These are phyloP conservation scores for Coleophora flavipennella DNA, from an alignment of 2,888 invertebrate species.

Conservation along the genomic window DNA sequence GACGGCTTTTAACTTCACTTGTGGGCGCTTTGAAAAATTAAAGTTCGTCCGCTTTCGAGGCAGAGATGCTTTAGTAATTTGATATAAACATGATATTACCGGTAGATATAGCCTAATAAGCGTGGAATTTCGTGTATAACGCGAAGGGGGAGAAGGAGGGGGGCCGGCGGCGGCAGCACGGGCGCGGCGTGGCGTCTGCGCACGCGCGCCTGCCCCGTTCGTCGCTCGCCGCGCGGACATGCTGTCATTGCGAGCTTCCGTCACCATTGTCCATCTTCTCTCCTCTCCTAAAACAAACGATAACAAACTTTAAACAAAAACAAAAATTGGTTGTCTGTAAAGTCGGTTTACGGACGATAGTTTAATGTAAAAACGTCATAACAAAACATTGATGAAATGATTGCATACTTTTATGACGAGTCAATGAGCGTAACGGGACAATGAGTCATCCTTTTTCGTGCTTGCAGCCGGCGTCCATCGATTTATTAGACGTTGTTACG, in stretches of 20 bases:
- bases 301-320: constrained; percentile 1
- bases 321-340: too few relatives aligned
- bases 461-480: too few relatives aligned
- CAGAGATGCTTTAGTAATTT: constrained; percentile 33
- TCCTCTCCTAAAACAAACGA: constrained; percentile 61
- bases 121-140: constrained; percentile 41
- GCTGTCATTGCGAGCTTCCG: constrained; percentile 59
- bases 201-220: constrained; percentile 36
- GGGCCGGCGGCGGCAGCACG: constrained; percentile 17
- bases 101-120: constrained; percentile 66
- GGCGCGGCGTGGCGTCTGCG: constrained; percentile 38
- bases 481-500: too few relatives aligned
- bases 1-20: constrained; percentile 65
- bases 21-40: constrained; percentile 66
- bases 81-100: constrained; percentile 44
- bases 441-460: too few relatives aligned
- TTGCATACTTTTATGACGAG: too few relatives aligned
- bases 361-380: too few relatives aligned
- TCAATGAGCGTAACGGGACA: too few relatives aligned
- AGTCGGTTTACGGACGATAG: too few relatives aligned
- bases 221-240: constrained; percentile 66
- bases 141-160: constrained; percentile 16
- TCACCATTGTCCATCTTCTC: constrained; percentile 65
- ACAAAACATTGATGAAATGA: too few relatives aligned
- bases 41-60: constrained; percentile 50